These are phyloP conservation scores for Spilosoma lubricipeda DNA, from an alignment of 2,888 invertebrate genomes.

Conservation along the genomic window DNA sequence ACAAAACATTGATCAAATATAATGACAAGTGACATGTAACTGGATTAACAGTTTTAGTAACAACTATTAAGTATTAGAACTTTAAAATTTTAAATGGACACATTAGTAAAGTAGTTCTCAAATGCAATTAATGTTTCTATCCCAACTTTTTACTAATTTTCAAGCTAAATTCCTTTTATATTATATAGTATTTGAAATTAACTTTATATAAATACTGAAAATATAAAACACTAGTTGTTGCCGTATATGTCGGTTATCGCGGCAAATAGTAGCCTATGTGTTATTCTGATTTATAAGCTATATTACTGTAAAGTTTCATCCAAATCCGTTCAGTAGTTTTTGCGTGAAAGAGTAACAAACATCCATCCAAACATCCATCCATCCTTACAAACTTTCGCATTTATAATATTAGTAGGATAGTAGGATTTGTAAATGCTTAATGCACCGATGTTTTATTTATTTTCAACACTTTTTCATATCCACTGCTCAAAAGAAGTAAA, in stretches of 20 bases:
- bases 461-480: neutral
- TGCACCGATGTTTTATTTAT: neutral
- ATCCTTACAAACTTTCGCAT: too few species aligned
- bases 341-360: too few species aligned
- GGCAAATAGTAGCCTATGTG: too few species aligned
- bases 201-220: neutral
- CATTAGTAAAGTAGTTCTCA: neutral
- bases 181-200: neutral
- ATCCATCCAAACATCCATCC: too few species aligned
- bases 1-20: too few species aligned
- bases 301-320: too few species aligned
- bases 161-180: neutral
- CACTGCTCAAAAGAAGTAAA: conserved; percentile 32
- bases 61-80: neutral
- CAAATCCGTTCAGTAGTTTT: too few species aligned
- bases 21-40: too few species aligned
- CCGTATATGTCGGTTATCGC: too few species aligned
- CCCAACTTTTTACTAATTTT: neutral
- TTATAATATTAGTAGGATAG: too few species aligned
- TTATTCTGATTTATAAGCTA: too few species aligned
- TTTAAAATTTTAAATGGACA: too few species aligned
- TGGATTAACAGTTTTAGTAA: neutral
- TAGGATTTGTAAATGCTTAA: neutral
- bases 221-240: neutral
- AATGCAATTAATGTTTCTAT: neutral